These are phyloP conservation scores for Diaperis boleti DNA, from an alignment of 2,888 invertebrate genomes.

Conservation along the genomic window DNA sequence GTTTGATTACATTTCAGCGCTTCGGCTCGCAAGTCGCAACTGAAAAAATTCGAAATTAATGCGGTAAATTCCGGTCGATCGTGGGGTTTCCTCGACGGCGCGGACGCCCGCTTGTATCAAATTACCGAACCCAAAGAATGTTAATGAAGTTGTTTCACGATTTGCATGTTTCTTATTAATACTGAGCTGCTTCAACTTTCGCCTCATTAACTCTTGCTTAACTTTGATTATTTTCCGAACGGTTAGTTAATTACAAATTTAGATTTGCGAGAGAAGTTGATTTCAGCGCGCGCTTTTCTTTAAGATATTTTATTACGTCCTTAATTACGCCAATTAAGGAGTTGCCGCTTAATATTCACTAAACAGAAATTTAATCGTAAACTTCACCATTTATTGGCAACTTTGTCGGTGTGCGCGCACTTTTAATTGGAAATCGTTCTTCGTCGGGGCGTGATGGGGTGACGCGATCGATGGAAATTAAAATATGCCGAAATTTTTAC, in stretches of 20 bases:
- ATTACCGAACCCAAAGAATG: slow-evolving; percentile 62
- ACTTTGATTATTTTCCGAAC: slow-evolving; percentile 66
- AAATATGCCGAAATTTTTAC: too few species aligned
- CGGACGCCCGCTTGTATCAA: slow-evolving; percentile 42
- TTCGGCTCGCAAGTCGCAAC: too few species aligned
- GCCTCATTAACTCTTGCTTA: slow-evolving; percentile 62
- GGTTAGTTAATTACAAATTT: slow-evolving; percentile 65
- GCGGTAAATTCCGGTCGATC: slow-evolving; percentile 20
- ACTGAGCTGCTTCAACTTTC: slow-evolving; percentile 57
- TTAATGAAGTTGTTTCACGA: slow-evolving; percentile 65
- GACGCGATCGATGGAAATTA: too few species aligned
- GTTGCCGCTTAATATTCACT: slow-evolving; percentile 51
- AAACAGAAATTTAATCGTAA: slow-evolving; percentile 60
- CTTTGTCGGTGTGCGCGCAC: slow-evolving; percentile 26
- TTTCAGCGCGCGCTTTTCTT: slow-evolving; percentile 55
- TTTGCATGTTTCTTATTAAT: slow-evolving; percentile 63
- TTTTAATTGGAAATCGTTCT: slow-evolving; percentile 26
- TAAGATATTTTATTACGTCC: slow-evolving; percentile 61
- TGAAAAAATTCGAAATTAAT: slow-evolving; percentile 18
- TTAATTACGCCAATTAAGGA: slow-evolving; percentile 59
- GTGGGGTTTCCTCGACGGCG: slow-evolving; percentile 4
- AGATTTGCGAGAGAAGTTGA: slow-evolving; percentile 53
- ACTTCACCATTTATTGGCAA: slow-evolving; percentile 45
- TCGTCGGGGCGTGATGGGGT: slow-evolving; percentile 2
- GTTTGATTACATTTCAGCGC: too few species aligned